Conservation (phyloP, 2,888 invertebrate species). For the Ichneumoninae sp. region DNA sequence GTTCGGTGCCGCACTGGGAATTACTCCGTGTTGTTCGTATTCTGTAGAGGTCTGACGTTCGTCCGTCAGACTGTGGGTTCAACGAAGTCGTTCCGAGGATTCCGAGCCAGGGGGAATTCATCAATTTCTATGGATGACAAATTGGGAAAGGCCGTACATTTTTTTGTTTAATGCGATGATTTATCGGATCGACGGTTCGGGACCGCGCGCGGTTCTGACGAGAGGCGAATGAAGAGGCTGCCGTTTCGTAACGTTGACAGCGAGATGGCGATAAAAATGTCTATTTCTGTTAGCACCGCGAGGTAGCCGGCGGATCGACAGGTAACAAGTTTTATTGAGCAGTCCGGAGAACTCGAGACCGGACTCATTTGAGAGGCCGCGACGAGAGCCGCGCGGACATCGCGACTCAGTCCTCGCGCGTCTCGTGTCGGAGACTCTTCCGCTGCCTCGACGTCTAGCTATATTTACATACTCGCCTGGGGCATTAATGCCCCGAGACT, state of each 20-base stretch:
- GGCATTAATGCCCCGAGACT: constrained; percentile 59
- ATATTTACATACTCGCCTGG: constrained; percentile 57
- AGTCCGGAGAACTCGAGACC: constrained; percentile 6
- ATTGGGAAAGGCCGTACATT: background rate
- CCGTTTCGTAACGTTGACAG: constrained; percentile 34
- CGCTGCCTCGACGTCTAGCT: constrained; percentile 21
- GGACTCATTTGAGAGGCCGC: constrained; percentile 21
- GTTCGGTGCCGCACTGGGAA: no score
- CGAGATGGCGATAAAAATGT: constrained; percentile 13
- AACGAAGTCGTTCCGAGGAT: background rate
- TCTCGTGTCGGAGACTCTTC: constrained; percentile 21
- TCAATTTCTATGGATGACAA: background rate
- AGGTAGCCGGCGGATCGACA: constrained; percentile 11
- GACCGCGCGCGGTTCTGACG: background rate
- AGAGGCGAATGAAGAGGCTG: background rate
- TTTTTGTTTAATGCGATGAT: background rate
- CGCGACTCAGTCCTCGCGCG: constrained; percentile 31
- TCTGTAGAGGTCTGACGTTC: background rate
- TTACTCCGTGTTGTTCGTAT: background rate
- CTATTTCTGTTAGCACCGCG: constrained; percentile 12
- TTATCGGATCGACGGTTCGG: background rate
- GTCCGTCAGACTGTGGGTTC: background rate
- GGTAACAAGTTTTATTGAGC: constrained; percentile 13
- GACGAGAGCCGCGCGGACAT: constrained; percentile 18
- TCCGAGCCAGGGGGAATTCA: background rate